phyloP scores from a whole-genome alignment of 2,888 invertebrate species.

The Griposia aprilina region DNA sequence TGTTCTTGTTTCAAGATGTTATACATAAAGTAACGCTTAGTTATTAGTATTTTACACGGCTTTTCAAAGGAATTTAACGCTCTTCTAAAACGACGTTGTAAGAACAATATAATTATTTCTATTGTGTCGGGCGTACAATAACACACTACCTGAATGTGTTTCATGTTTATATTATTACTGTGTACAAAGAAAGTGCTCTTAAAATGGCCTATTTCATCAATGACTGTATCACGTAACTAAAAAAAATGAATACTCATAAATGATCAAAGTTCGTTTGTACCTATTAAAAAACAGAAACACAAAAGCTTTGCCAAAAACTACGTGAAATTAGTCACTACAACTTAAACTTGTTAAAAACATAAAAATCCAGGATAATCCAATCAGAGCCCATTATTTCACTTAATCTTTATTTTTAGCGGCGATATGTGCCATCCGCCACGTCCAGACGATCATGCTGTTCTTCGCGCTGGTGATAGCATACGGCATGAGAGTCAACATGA shows the following conservation, averaged over 20 bases:
- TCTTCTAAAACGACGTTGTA: not conserved
- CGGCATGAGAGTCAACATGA: slow-evolving; percentile 91
- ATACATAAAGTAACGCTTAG: not conserved
- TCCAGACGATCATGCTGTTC: slow-evolving; percentile 90
- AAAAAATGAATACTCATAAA: not conserved
- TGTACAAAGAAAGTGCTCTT: not conserved
- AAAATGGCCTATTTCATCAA: not conserved
- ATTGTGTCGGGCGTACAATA: no score
- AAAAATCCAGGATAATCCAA: not conserved
- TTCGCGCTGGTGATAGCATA: slow-evolving; percentile 90
- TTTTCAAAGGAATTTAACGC: not conserved
- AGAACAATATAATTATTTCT: not conserved
- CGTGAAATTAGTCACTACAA: not conserved
- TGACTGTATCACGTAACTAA: not conserved
- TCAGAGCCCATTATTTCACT: not conserved
- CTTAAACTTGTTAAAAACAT: not conserved
- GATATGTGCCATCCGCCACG: slow-evolving; percentile 89
- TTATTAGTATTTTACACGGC: not conserved
- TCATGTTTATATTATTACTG: not conserved
- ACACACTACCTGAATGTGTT: not conserved
- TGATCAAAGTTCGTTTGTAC: not conserved
- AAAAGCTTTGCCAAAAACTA: not conserved
- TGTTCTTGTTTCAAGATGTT: not conserved
- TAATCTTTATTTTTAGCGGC: slow-evolving; percentile 14
- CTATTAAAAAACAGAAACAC: not conserved